A percentile compares a stretch with the other conserved stretches of the same genome.
Conservation (phyloP, 2,888 invertebrate genomes). For the Thysanoteuthis rhombus region DNA sequence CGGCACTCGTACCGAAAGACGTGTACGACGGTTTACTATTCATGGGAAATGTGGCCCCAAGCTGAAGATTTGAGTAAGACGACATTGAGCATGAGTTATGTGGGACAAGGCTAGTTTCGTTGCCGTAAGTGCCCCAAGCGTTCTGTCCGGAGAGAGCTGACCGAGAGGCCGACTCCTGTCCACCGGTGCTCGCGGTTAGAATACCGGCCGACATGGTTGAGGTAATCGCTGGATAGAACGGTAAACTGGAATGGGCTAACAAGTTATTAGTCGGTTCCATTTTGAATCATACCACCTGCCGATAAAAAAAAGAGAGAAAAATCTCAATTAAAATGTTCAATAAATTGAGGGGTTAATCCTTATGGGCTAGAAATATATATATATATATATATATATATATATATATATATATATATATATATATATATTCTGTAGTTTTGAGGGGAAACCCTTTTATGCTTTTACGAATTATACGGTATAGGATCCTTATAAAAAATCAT, state of each 20-base stretch:
- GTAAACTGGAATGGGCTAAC: conserved; percentile 54
- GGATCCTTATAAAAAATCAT: neutral
- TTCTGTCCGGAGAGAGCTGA: conserved; percentile 55
- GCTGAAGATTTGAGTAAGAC: conserved; percentile 58
- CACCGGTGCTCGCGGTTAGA: conserved; percentile 52
- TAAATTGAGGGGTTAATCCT: neutral
- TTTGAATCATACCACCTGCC: conserved; percentile 53
- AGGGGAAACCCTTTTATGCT: too few relatives aligned
- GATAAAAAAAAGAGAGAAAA: conserved; percentile 28
- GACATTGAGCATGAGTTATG: conserved; percentile 61
- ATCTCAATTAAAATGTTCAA: neutral
- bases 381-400: neutral
- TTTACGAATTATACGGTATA: too few relatives aligned
- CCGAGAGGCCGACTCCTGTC: conserved; percentile 51
- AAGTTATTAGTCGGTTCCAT: conserved; percentile 61
- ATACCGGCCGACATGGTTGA: conserved; percentile 54
- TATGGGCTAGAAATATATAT: neutral
- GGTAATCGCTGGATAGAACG: conserved; percentile 51
- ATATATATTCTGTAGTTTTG: too few relatives aligned
- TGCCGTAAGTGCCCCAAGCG: conserved; percentile 58
- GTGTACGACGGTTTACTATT: conserved; percentile 59
- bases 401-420: too few relatives aligned
- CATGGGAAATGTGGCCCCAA: conserved; percentile 57
- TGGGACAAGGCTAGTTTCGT: conserved; percentile 49
- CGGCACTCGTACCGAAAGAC: conserved; percentile 51